These are phyloP conservation scores for Promerops cafer DNA, from an alignment of 2,113 vertebrate genomes.

Conservation along the genomic window DNA sequence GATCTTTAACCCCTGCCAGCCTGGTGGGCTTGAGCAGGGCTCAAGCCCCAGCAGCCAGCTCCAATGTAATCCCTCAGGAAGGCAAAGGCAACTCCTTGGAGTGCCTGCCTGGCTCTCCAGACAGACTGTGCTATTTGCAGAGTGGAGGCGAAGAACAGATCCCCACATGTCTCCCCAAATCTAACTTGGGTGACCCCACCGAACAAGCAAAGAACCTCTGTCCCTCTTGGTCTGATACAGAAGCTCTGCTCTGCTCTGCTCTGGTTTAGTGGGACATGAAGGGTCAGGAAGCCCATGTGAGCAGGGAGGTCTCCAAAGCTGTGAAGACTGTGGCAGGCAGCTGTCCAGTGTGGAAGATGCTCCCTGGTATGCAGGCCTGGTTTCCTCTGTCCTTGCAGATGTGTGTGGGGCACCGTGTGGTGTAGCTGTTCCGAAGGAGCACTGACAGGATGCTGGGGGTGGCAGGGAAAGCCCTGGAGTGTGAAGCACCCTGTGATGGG, in stretches of 20 bases:
- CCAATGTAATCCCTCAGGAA: not conserved
- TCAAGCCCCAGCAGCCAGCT: not conserved
- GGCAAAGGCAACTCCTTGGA: not conserved
- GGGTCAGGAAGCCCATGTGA: not conserved
- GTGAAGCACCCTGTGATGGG: not conserved
- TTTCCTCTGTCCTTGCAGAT: not conserved
- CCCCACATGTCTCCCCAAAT: not conserved
- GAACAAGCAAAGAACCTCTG: not conserved
- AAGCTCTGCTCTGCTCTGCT: not conserved
- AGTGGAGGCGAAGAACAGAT: not conserved
- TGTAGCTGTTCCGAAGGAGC: not conserved
- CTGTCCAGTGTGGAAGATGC: not conserved
- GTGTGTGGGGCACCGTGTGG: fast-evolving
- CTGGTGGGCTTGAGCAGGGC: not conserved
- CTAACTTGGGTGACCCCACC: not conserved
- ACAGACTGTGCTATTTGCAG: not conserved
- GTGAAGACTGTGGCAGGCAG: not conserved
- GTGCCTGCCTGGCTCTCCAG: not conserved
- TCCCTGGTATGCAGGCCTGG: fast-evolving
- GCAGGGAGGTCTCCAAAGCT: not conserved
- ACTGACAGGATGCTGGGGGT: not conserved
- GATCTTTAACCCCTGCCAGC: not conserved
- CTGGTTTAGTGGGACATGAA: not conserved
- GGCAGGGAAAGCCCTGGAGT: not conserved
- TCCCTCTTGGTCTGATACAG: not conserved